Evolutionary conservation across 2,113 vertebrate genomes (phyloP), one percentile per base, ranked within the genome.

Genomic region (Gulo gulo): DNA sequence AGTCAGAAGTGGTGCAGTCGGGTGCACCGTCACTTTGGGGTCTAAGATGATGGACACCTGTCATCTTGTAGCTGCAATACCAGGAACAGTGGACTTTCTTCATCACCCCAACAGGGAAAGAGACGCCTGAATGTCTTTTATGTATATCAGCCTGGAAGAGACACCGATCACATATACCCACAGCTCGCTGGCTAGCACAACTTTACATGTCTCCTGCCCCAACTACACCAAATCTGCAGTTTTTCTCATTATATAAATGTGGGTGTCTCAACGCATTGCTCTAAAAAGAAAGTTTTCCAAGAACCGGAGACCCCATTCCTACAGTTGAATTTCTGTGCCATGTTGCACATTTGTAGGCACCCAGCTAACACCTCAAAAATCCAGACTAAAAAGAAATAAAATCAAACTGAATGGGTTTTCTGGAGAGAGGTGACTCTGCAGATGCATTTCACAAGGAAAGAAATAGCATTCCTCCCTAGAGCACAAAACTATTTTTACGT

Each of bases 401-500:
- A 86, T 90, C 80, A 90, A 50, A 71, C 45, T 12, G 13, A 81
- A 59, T 16, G 52, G 42, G 36, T 55, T 61, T 97, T 94, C 21
- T 61, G 34, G 50, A 34, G 50, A 81, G n/a, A 94, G 31, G 57
- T 18, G 31, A 89, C 42, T 81, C 34, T 83, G 45, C 52, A 97
- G 85, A 73, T 8, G 3, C 7, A 24, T 73, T 73, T 71, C 61
- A 73, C 24, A 69, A 85, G n/a, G 29, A 89, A 88, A 26, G 61
- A 92, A 94, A 52, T 67, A 84, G 69, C 69, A 65, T 89, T 76
- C 12, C 57, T 97, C 92, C 79, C 57, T 9, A 36, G 50, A 81
- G 67, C 84, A 59, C 83, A 92, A 36, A 78, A 61, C 36, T 87
- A 83, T 90, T 96, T 95, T 92, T 90, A 83, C 3, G 7, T 94